Conservation (phyloP, 2,888 invertebrate genomes). For the Limnephilus auricula region DNA sequence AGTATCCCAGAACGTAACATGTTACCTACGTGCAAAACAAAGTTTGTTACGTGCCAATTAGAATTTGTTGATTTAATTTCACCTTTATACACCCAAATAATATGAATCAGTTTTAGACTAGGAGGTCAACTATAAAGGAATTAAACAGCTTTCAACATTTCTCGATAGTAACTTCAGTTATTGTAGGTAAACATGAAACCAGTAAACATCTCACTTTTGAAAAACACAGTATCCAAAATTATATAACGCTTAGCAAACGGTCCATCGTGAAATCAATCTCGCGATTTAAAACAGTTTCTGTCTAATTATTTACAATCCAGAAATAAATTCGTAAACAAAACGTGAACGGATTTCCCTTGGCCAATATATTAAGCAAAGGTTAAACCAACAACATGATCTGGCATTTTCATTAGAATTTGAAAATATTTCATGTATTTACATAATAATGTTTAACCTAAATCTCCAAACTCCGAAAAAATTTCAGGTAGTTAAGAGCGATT, state of each 20-base stretch:
- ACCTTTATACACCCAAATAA: not conserved
- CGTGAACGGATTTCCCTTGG: constrained; percentile 14
- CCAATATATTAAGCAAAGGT: constrained; percentile 20
- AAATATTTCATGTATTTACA: not conserved
- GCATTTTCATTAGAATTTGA: constrained; percentile 2
- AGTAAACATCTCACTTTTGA: not conserved
- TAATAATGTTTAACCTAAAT: not conserved
- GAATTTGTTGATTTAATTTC: not conserved
- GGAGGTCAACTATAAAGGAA: not conserved
- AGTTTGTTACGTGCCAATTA: not conserved
- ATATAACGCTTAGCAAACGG: not conserved
- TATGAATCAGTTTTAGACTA: not conserved
- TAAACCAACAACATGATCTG: not conserved
- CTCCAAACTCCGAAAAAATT: not conserved
- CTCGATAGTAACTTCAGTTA: not conserved
- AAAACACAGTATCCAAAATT: not conserved
- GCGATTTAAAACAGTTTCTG: not conserved
- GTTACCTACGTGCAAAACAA: not conserved
- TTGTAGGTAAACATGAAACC: not conserved
- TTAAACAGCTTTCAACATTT: not conserved
- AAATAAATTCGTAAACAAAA: constrained; percentile 34
- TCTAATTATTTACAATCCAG: constrained; percentile 31
- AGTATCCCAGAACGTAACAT: not conserved
- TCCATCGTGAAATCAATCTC: not conserved
- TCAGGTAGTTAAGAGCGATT: not conserved